These are phyloP conservation scores for Mimachlamys varia DNA, from an alignment of 2,888 invertebrate species.

Conservation along the genomic window DNA sequence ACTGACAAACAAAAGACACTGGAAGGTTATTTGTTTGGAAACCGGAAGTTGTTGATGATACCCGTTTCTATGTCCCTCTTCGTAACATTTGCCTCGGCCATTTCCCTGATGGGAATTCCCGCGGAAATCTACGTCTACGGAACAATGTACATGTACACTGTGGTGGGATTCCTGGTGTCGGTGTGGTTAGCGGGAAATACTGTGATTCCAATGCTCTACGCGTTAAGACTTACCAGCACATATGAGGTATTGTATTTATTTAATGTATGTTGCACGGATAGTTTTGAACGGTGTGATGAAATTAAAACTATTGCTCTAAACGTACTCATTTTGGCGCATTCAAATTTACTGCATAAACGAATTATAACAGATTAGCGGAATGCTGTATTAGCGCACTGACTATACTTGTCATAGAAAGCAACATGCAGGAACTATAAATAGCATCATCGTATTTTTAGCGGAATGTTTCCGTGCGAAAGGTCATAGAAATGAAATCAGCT, in stretches of 20 bases:
- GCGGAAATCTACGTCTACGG: constrained; percentile 64
- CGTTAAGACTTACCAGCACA: constrained; percentile 65
- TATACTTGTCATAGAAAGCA: no score
- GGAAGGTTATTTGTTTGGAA: constrained; percentile 66
- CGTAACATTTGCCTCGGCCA: constrained; percentile 69
- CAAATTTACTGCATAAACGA: no score
- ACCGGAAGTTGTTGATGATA: constrained; percentile 60
- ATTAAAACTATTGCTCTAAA: no score
- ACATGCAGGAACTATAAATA: no score
- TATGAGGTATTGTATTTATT: constrained; percentile 59
- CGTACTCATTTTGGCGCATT: no score
- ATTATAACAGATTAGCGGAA: no score
- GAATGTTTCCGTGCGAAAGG: no score
- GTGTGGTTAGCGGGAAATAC: constrained; percentile 55
- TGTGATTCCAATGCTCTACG: constrained; percentile 63
- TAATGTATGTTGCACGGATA: no score
- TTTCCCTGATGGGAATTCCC: constrained; percentile 65
- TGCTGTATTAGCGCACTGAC: no score
- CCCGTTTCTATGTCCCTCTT: constrained; percentile 70
- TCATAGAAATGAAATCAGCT: no score
- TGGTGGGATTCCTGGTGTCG: constrained; percentile 51
- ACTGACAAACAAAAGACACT: constrained; percentile 55
- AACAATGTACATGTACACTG: constrained; percentile 56
- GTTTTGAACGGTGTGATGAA: no score
- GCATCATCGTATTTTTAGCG: no score